A percentile compares a stretch with the other conserved stretches of the same genome.
Evolutionary conservation across 2,888 invertebrate species (phyloP).

Genomic region (Phlogophora meticulosa): DNA sequence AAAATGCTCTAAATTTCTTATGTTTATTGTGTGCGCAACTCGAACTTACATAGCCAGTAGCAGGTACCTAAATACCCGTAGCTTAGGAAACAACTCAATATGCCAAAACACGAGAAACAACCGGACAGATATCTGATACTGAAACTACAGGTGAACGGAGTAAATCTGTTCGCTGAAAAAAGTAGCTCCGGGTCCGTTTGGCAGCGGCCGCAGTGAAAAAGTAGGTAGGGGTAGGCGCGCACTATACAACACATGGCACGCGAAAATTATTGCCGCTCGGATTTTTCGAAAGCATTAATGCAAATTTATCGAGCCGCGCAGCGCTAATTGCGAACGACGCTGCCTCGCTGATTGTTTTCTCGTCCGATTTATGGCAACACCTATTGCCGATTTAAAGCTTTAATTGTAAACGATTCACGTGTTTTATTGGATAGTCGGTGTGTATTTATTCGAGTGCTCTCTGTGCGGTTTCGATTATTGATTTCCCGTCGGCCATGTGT

Average conservation of each 20-base stretch:
- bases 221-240: conserved; percentile 63
- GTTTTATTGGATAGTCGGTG: conserved; percentile 90
- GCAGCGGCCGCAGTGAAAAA: conserved; percentile 67
- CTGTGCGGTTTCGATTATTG: conserved; percentile 88
- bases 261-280: conserved; percentile 89
- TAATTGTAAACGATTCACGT: conserved; percentile 91
- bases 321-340: conserved; percentile 90
- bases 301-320: conserved; percentile 90
- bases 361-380: conserved; percentile 91
- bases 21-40: neutral
- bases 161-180: conserved; percentile 61
- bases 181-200: conserved; percentile 59
- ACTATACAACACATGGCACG: conserved; percentile 84
- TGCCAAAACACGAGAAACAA: conserved; percentile 57
- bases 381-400: conserved; percentile 91
- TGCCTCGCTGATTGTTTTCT: conserved; percentile 90
- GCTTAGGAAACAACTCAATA: conserved; percentile 42
- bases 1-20: neutral
- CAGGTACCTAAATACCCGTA: conserved; percentile 14
- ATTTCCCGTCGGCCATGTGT: conserved; percentile 81
- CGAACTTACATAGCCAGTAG: conserved; percentile 9
- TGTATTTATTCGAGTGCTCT: conserved; percentile 88
- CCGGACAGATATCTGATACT: conserved; percentile 58
- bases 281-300: conserved; percentile 91
- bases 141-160: conserved; percentile 61